phyloP scores from a whole-genome alignment of 1,140 invertebrate species.

The Heliothis subflexa region DNA sequence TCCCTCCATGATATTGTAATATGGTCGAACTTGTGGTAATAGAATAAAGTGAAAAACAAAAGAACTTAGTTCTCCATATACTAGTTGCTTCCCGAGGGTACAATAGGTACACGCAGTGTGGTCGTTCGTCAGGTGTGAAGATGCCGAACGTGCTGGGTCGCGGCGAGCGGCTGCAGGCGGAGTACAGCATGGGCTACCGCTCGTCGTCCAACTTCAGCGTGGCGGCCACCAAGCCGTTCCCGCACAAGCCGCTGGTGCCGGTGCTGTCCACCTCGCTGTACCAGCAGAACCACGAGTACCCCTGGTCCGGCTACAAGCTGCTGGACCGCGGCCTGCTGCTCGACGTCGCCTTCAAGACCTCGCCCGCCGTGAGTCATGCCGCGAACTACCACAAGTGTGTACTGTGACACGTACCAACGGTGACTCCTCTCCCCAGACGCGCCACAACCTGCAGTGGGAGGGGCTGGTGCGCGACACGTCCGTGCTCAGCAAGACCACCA shows the following conservation, averaged over 20 bases:
- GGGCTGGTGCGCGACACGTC: constrained; percentile 92
- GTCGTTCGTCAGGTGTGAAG: constrained; percentile 79
- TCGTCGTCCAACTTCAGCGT: constrained; percentile 91
- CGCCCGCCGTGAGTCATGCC: constrained; percentile 78
- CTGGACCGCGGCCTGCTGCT: constrained; percentile 89
- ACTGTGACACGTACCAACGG: too few relatives aligned
- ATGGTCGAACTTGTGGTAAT: too few relatives aligned
- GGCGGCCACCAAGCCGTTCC: constrained; percentile 92
- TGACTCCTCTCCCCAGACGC: constrained; percentile 80
- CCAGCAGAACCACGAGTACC: constrained; percentile 91
- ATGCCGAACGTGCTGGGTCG: constrained; percentile 94
- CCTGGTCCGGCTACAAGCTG: constrained; percentile 92
- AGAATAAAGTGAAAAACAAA: too few relatives aligned
- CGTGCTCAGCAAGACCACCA: constrained; percentile 87
- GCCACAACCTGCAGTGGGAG: constrained; percentile 94
- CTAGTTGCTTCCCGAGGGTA: too few relatives aligned
- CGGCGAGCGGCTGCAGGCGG: constrained; percentile 91
- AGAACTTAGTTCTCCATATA: too few relatives aligned
- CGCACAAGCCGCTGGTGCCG: constrained; percentile 85
- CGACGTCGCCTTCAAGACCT: constrained; percentile 89
- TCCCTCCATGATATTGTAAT: too few relatives aligned
- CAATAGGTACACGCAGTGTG: not conserved
- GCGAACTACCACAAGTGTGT: too few relatives aligned
- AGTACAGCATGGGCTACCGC: constrained; percentile 92
- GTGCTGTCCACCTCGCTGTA: constrained; percentile 89